A percentile compares a stretch with the other conserved stretches of the same genome.
Conservation (phyloP, 2,113 vertebrate genomes). For the Phrynosoma blainvillii region DNA sequence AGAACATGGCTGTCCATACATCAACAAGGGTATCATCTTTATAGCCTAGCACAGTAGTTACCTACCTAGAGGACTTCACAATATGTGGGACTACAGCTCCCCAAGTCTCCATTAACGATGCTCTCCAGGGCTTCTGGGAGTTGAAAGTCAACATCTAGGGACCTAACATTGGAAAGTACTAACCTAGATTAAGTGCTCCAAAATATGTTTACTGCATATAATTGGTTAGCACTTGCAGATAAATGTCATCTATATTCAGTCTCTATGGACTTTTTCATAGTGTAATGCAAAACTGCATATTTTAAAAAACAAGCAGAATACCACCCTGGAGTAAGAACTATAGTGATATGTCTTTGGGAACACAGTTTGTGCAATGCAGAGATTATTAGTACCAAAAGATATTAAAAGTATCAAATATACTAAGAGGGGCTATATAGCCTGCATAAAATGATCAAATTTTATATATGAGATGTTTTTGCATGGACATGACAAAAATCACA, state of each 20-base stretch:
- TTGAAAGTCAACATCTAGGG: too few relatives aligned
- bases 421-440: not conserved
- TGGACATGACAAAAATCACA: not conserved
- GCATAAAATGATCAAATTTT: not conserved
- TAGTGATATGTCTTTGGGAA: not conserved
- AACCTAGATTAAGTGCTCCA: too few relatives aligned
- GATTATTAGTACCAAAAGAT: not conserved
- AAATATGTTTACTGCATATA: too few relatives aligned
- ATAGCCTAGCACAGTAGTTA: too few relatives aligned
- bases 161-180: too few relatives aligned
- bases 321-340: not conserved
- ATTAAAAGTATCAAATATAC: not conserved
- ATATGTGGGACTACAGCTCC: too few relatives aligned
- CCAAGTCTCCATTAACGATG: too few relatives aligned
- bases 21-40: not conserved
- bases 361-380: too few relatives aligned
- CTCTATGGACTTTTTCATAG: not conserved
- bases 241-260: not conserved
- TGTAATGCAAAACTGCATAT: not conserved
- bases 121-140: too few relatives aligned
- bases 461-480: not conserved
- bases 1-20: not conserved
- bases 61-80: too few relatives aligned
- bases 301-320: not conserved
- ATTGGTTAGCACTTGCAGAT: not conserved